Conservation (phyloP, 1,140 invertebrate species). For the Dendroctonus valens region DNA sequence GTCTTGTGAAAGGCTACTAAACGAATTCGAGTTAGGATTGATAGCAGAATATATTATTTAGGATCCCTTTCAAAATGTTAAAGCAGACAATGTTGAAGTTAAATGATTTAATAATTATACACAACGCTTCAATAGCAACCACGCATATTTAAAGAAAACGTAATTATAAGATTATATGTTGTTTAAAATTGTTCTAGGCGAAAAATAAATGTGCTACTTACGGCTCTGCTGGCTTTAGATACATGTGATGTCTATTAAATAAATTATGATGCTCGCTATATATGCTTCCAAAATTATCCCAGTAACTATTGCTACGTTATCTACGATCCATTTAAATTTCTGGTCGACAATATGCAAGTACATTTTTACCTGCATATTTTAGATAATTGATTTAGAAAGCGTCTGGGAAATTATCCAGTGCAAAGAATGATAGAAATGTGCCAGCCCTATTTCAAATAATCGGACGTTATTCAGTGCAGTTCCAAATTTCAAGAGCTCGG, state of each 20-base stretch:
- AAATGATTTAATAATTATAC: too few species aligned
- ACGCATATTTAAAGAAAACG: too few species aligned
- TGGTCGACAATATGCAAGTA: background rate
- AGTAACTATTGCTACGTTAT: background rate
- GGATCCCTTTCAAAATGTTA: too few species aligned
- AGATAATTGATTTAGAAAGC: background rate
- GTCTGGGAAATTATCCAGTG: conserved; percentile 1
- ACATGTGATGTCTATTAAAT: conserved; percentile 30
- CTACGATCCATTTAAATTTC: background rate
- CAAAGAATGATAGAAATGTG: conserved; percentile 4
- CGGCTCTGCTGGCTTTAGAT: conserved; percentile 29
- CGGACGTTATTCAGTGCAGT: conserved; percentile 23
- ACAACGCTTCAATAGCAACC: conserved; percentile 1
- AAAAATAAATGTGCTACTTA: conserved; percentile 31
- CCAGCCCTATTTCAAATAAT: background rate
- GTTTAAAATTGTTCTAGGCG: conserved; percentile 9
- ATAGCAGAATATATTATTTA: too few species aligned
- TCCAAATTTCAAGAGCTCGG: conserved; percentile 21
- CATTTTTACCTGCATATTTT: background rate
- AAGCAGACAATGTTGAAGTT: too few species aligned
- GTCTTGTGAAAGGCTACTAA: too few species aligned
- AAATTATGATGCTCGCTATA: conserved; percentile 27
- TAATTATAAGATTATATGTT: conserved; percentile 1
- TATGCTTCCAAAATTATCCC: conserved; percentile 23
- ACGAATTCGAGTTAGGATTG: too few species aligned